Percentiles rank a stretch among this genome's conserved stretches.
These are phyloP conservation scores for Stylophora pistillata DNA, from an alignment of 64 coral and sea anemone species.

Conservation along the genomic window DNA sequence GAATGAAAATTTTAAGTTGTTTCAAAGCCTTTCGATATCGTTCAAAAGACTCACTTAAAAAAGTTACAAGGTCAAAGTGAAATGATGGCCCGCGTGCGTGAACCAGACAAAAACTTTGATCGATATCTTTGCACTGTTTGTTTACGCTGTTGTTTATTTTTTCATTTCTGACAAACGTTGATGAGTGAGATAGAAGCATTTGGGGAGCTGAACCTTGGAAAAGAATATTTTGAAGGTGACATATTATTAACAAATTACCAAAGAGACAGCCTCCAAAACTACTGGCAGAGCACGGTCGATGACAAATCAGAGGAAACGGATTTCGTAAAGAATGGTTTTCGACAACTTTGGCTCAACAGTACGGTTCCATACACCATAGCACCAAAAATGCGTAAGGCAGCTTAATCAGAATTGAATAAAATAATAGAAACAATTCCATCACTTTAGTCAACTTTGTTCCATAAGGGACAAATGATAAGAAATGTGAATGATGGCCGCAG, in stretches of 20 bases:
- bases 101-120: too few species aligned
- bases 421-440: background rate
- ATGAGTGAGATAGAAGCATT: background rate
- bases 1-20: too few species aligned
- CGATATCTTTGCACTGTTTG: background rate
- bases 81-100: too few species aligned
- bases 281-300: background rate
- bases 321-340: conserved; percentile 29
- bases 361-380: conserved; percentile 53
- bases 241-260: background rate
- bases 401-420: background rate
- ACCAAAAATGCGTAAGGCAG: conserved; percentile 52
- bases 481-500: too few species aligned
- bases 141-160: background rate
- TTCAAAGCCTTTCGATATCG: too few species aligned
- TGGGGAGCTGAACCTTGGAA: conserved; percentile 28
- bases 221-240: conserved; percentile 43
- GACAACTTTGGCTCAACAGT: conserved; percentile 48
- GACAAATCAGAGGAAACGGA: conserved; percentile 12
- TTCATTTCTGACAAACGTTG: background rate
- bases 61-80: too few species aligned
- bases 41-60: too few species aligned
- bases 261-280: background rate
- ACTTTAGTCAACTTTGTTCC: background rate
- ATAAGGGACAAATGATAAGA: background rate